phyloP scores from a whole-genome alignment of 2,113 vertebrate species.

The Psilopogon haemacephalus region DNA sequence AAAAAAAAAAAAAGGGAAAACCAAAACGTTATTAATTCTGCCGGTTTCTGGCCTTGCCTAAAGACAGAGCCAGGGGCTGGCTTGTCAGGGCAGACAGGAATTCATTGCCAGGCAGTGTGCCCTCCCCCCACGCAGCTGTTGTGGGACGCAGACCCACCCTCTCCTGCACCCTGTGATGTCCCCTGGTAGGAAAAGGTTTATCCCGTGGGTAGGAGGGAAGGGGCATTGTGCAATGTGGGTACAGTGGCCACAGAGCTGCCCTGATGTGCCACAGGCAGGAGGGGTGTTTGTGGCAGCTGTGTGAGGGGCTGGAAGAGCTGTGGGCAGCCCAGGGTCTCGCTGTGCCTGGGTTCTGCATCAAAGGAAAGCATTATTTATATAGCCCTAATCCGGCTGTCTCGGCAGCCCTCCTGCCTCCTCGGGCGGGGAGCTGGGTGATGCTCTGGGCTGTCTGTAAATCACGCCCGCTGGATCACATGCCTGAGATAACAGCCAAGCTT shows the following conservation, averaged over 20 bases:
- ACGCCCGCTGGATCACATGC: not conserved
- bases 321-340: not conserved
- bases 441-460: not conserved
- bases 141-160: not conserved
- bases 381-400: not conserved
- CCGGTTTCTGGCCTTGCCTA: constrained; percentile 6
- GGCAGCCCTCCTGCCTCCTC: not conserved
- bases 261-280: rapidly evolving
- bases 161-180: rapidly evolving
- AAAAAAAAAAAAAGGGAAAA: constrained; percentile 82
- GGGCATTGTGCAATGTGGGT: not conserved
- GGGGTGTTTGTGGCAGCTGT: rapidly evolving
- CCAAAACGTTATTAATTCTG: constrained; percentile 53
- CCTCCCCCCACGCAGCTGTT: not conserved
- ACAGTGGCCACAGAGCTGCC: not conserved
- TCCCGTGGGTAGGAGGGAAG: not conserved
- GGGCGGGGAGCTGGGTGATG: not conserved
- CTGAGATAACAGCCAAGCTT: not conserved
- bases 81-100: not conserved
- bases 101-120: not conserved
- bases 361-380: not conserved
- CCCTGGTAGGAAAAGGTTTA: not conserved
- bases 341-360: not conserved
- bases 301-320: not conserved
- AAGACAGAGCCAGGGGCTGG: not conserved